A percentile compares a stretch with the other conserved stretches of the same genome.
phyloP scores from a whole-genome alignment of 2,113 vertebrate species.

The Setophaga kirtlandii region DNA sequence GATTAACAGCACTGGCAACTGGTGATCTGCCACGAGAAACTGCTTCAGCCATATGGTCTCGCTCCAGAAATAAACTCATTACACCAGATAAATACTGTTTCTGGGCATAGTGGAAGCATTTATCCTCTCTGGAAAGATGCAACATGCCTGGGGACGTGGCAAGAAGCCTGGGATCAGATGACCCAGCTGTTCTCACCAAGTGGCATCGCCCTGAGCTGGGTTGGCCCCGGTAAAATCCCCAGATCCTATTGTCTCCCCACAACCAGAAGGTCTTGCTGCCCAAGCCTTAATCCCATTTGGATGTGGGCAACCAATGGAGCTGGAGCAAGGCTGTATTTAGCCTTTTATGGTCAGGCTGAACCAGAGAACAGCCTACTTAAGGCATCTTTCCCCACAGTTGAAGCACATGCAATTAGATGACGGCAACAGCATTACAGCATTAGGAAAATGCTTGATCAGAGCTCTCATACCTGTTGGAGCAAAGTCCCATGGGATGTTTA shows the following conservation, averaged over 20 bases:
- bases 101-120: not conserved
- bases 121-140: not conserved
- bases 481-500: not conserved
- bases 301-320: not conserved
- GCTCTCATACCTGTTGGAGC: conserved; percentile 14
- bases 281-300: not conserved
- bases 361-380: not conserved
- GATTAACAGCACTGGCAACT: not conserved
- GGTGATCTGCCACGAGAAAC: not conserved
- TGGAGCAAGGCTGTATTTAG: not conserved
- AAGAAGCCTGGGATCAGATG: not conserved
- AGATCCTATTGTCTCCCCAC: not conserved
- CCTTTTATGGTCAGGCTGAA: conserved; percentile 1
- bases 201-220: not conserved
- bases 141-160: rapidly evolving
- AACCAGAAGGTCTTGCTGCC: not conserved
- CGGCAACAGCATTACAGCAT: not conserved
- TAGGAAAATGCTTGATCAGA: not conserved
- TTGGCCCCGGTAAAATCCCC: not conserved
- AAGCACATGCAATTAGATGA: conserved; percentile 50
- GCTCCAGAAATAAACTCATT: not conserved
- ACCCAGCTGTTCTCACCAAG: not conserved
- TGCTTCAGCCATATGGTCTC: not conserved
- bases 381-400: not conserved
- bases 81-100: not conserved